Evolutionary conservation across 1,140 invertebrate species (phyloP), one percentile per base, ranked within the genome.

Genomic region (Drosophila malerkotliana): DNA sequence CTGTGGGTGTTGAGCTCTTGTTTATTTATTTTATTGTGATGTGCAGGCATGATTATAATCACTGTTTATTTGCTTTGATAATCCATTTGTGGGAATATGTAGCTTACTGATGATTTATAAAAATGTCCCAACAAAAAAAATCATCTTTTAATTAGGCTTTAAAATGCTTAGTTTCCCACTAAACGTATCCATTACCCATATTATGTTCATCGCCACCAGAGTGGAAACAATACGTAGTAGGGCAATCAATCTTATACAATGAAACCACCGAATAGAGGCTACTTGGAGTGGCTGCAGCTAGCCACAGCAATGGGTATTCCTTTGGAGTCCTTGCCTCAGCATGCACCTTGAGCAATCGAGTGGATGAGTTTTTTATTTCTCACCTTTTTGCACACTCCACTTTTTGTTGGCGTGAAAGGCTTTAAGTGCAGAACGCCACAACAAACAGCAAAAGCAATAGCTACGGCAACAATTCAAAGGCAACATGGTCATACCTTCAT

Each of bases 391-490:
- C 47, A 44, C 47, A 49, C 32, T 51, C 39, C 34, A 47, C 32
- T 41, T 74, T 81, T 77, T 81, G 67, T 63, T 55, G 56, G 47
- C 63, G 57, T 81, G 79, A 81, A 81, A 73, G 78, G 78, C 78
- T 81, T 81, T 81, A 73, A 81, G 78, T 81, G 78, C 78, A 58
- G 58, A 52, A 58, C 58, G 73, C 78, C 67, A 81, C 78, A 80
- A 80, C 79, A 77, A 81, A 77, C 73, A 81, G 67, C 66, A 60
- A 77, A 60, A 77, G 63, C 64, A 68, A 68, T 66, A 68, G 48
- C 64, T 53, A 61, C 37, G 52, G 49, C 73, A 69, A 75, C 62
- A 68, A 55, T 56, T 77, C 58, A 76, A 76, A 66, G 71, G 57
- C 53, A 53, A 55, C 56, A 54, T 59, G 58, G 56, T 47, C 72